phyloP scores from a whole-genome alignment of 2,797 vertebrate species.

The Neoniphon sammara region DNA sequence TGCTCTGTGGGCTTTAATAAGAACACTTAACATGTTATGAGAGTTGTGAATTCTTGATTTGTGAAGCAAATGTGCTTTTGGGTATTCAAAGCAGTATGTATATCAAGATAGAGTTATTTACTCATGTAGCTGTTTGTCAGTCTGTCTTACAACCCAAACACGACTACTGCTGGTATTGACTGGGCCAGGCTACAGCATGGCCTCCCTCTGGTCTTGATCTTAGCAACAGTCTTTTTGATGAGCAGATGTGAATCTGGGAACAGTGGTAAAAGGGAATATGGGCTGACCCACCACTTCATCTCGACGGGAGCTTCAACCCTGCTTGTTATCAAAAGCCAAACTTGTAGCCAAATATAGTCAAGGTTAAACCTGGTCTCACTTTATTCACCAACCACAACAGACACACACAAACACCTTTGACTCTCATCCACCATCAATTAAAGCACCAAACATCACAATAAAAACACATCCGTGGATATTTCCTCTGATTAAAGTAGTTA shows the following conservation, averaged over 20 bases:
- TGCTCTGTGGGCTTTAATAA: no score
- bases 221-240: conserved; percentile 31
- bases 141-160: conserved; percentile 25
- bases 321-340: conserved; percentile 30
- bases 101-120: conserved; percentile 15
- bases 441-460: conserved; percentile 14
- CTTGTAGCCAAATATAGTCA: conserved; percentile 27
- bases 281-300: conserved; percentile 50
- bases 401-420: conserved; percentile 32
- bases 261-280: conserved; percentile 35
- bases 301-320: conserved; percentile 32
- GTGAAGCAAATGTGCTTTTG: not conserved
- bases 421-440: conserved; percentile 36
- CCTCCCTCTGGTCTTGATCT: conserved; percentile 44
- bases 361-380: conserved; percentile 62
- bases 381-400: conserved; percentile 38
- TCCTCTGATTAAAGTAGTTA: conserved; percentile 30
- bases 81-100: not conserved
- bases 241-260: conserved; percentile 67
- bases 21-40: no score
- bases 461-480: conserved; percentile 27
- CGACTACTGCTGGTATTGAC: conserved; percentile 18
- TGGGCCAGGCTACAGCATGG: not conserved
- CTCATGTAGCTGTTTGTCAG: conserved; percentile 23
- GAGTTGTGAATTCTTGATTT: not conserved